These are phyloP conservation scores for Gymnobelideus leadbeateri DNA, from an alignment of 2,113 vertebrate species.

Conservation along the genomic window DNA sequence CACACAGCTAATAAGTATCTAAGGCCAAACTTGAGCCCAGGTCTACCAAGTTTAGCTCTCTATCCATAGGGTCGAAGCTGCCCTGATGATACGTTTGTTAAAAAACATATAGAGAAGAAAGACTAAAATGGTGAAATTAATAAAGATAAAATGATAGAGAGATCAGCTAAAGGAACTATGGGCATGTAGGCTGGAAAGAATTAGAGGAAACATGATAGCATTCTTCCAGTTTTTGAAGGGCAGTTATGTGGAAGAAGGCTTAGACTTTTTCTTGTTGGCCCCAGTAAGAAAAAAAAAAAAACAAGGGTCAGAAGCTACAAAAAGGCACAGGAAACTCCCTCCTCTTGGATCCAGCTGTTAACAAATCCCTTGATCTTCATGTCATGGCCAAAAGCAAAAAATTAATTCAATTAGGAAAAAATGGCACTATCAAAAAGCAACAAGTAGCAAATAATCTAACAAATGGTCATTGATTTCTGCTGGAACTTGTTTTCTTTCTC, in stretches of 20 bases:
- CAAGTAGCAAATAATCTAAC: neutral
- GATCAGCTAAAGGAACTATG: neutral
- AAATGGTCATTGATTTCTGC: neutral
- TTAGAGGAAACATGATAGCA: neutral
- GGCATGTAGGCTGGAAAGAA: neutral
- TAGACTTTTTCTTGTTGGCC: neutral
- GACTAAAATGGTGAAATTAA: neutral
- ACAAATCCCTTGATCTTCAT: neutral
- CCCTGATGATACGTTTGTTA: neutral
- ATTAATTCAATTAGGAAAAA: neutral
- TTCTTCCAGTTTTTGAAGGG: neutral
- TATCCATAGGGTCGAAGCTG: neutral
- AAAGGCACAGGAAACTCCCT: neutral
- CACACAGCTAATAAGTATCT: neutral
- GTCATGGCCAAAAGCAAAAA: neutral
- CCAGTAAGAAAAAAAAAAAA: neutral
- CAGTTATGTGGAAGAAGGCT: neutral
- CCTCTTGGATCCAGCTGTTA: neutral
- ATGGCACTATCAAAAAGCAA: neutral
- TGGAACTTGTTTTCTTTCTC: neutral
- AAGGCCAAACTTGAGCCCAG: neutral
- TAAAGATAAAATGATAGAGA: neutral
- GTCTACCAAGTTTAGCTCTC: neutral
- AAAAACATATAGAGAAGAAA: neutral
- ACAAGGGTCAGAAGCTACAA: neutral